Conservation (phyloP, 2,888 invertebrate genomes). For the Tolmerus cingulatus region DNA sequence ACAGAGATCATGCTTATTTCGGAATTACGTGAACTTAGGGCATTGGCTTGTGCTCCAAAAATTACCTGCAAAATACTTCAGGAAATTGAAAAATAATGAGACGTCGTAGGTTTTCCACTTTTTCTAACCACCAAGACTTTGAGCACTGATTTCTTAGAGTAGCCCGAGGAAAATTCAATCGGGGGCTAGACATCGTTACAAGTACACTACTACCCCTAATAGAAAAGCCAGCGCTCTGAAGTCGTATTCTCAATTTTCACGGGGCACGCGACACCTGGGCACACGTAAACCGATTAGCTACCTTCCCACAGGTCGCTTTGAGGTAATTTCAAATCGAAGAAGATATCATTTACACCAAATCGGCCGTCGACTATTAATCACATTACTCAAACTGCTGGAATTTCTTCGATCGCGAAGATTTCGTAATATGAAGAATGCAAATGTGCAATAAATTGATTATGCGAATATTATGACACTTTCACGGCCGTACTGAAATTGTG, state of each 20-base stretch:
- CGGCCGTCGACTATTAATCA: background rate
- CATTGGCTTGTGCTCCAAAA: background rate
- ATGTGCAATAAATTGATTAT: background rate
- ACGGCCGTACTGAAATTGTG: background rate
- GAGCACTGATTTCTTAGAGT: background rate
- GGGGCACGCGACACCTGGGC: background rate
- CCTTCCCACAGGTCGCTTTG: background rate
- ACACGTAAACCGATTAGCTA: conserved; percentile 1
- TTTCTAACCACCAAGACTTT: background rate
- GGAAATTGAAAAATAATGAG: background rate
- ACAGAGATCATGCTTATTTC: background rate
- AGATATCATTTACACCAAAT: conserved; percentile 9
- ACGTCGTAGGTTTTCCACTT: background rate
- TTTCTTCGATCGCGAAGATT: background rate
- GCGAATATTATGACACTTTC: background rate
- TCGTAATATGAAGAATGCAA: background rate
- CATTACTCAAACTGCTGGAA: background rate
- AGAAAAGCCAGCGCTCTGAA: background rate
- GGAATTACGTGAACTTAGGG: conserved; percentile 12
- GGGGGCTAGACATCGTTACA: background rate
- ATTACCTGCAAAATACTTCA: background rate
- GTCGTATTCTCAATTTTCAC: background rate
- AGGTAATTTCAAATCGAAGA: conserved; percentile 5
- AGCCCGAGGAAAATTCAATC: background rate
- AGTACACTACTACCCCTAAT: no score